Evolutionary conservation across 2,113 vertebrate genomes (phyloP).

Genomic region (Myrmecobius fasciatus): DNA sequence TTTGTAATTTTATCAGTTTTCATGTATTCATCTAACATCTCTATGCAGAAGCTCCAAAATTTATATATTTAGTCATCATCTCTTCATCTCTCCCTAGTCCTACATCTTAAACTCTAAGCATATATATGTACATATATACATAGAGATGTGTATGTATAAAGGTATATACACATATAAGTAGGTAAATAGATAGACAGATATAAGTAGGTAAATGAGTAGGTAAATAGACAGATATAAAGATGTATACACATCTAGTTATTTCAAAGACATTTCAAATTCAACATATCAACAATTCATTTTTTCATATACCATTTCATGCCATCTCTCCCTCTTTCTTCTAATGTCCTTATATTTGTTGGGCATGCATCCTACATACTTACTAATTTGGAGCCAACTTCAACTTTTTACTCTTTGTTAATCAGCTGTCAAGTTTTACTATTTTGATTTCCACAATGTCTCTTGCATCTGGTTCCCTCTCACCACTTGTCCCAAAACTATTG

Average conservation of each 20-base stretch:
- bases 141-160: not conserved
- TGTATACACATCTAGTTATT: no score
- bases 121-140: no score
- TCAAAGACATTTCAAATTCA: not conserved
- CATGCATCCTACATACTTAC: not conserved
- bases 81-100: no score
- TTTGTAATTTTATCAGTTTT: not conserved
- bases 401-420: not conserved
- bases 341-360: not conserved
- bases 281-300: not conserved
- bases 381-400: not conserved
- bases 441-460: not conserved
- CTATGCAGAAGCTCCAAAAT: not conserved
- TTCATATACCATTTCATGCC: not conserved
- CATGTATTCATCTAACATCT: not conserved
- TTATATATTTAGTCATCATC: no score
- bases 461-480: not conserved
- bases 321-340: not conserved
- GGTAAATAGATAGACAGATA: not conserved
- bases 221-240: no score
- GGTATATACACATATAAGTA: not conserved
- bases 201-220: no score
- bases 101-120: no score
- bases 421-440: not conserved
- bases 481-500: not conserved